Conservation (phyloP, 1,140 invertebrate genomes). For the Drosophila grimshawi region DNA sequence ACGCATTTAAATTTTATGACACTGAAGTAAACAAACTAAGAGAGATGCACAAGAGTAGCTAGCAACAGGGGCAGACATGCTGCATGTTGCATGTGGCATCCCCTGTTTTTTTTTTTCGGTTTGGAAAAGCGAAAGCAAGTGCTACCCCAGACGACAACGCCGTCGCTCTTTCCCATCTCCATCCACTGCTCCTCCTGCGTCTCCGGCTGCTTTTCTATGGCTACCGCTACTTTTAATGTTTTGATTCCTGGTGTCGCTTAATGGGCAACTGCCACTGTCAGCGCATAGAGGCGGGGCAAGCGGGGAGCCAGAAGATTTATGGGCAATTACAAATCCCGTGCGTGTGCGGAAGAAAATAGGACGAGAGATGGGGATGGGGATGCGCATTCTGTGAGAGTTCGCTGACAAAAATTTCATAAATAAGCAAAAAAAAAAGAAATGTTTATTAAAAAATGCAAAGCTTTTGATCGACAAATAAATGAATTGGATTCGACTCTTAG, state of each 20-base stretch:
- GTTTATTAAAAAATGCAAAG: conserved; percentile 52
- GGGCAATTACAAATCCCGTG: conserved; percentile 64
- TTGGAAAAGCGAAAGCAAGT: conserved; percentile 59
- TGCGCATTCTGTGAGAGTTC: no score
- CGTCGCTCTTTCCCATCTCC: neutral
- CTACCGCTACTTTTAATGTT: conserved; percentile 38
- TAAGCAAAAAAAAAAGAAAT: conserved; percentile 21
- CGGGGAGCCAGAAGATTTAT: conserved; percentile 62
- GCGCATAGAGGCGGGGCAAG: neutral
- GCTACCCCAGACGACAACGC: conserved; percentile 39
- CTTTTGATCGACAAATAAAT: conserved; percentile 39
- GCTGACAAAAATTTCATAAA: conserved; percentile 26
- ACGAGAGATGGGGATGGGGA: neutral
- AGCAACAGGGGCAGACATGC: conserved; percentile 13
- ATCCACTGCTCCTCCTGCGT: neutral
- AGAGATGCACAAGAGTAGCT: conserved; percentile 25
- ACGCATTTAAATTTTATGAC: conserved; percentile 81
- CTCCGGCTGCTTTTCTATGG: neutral
- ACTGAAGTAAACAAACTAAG: conserved; percentile 64
- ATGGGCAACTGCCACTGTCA: conserved; percentile 65
- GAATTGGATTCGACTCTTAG: conserved; percentile 26
- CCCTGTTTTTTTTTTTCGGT: neutral
- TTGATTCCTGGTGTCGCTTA: conserved; percentile 75
- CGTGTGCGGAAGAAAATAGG: conserved; percentile 24
- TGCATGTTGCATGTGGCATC: conserved; percentile 25